Conservation (phyloP, 2,888 invertebrate genomes). For the Itoplectis maculator region DNA sequence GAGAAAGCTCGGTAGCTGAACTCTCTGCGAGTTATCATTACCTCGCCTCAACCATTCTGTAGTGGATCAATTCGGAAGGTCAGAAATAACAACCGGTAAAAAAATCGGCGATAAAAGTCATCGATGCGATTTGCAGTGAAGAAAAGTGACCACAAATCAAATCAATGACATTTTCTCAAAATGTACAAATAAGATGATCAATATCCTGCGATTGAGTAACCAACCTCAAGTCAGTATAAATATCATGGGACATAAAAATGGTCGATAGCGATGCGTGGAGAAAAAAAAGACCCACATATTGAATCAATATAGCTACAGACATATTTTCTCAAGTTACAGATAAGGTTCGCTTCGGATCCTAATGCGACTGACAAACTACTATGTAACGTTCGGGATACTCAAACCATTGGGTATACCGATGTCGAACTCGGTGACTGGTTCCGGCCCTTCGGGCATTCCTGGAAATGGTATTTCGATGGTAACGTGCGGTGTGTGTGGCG, state of each 20-base stretch:
- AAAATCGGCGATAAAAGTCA: neutral
- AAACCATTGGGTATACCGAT: neutral
- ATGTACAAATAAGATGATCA: no score
- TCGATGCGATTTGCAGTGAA: neutral
- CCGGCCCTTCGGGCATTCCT: neutral
- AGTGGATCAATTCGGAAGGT: neutral
- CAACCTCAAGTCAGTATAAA: no score
- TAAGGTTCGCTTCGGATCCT: constrained; percentile 8
- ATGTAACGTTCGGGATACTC: neutral
- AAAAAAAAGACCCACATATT: neutral
- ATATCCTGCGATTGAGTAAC: no score
- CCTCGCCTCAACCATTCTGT: neutral
- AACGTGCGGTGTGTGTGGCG: constrained; percentile 4
- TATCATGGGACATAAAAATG: no score
- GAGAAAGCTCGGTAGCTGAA: neutral
- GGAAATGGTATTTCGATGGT: constrained; percentile 24
- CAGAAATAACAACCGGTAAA: neutral
- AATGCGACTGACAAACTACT: constrained; percentile 40
- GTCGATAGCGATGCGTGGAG: neutral
- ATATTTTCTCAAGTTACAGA: neutral
- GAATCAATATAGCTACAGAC: neutral
- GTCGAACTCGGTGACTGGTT: no score
- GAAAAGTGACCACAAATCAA: neutral
- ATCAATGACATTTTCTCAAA: neutral
- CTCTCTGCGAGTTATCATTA: constrained; percentile 2